Conservation (phyloP, 2,888 invertebrate genomes). For the Lepidocyrtinus sp. region DNA sequence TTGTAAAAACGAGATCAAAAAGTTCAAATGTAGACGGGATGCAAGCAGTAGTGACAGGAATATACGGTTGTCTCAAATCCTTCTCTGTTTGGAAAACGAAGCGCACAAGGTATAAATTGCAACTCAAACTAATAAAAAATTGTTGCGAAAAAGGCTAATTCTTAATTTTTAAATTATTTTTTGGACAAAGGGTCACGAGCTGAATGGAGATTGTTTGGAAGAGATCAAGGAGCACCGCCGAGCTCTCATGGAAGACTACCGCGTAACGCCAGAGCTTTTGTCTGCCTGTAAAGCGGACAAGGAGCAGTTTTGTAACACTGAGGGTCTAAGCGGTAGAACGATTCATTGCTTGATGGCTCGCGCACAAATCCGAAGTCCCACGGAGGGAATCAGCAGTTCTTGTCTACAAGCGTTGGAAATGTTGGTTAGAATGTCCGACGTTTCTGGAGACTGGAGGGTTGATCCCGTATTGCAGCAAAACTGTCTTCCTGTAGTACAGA, state of each 20-base stretch:
- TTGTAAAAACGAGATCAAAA: conserved; percentile 91
- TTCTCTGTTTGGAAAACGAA: conserved; percentile 90
- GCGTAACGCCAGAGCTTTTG: conserved; percentile 93
- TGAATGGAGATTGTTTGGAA: conserved; percentile 84
- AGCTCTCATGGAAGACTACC: conserved; percentile 93
- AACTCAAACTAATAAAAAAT: too few relatives aligned
- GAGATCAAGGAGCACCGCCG: conserved; percentile 94
- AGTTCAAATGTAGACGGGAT: conserved; percentile 74
- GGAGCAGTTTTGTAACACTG: conserved; percentile 79
- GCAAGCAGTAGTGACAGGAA: conserved; percentile 78
- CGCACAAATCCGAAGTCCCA: conserved; percentile 79
- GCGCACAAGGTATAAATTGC: too few relatives aligned
- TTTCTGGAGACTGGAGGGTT: conserved; percentile 95
- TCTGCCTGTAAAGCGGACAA: conserved; percentile 90
- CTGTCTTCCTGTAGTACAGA: conserved; percentile 87
- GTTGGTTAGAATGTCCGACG: conserved; percentile 89
- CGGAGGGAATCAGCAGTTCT: conserved; percentile 79
- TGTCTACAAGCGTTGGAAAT: conserved; percentile 87
- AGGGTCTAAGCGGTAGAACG: conserved; percentile 88
- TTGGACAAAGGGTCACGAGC: conserved; percentile 78
- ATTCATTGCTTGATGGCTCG: conserved; percentile 97
- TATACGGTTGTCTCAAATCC: conserved; percentile 88
- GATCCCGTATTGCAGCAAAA: conserved; percentile 91
- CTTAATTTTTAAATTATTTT: too few relatives aligned
- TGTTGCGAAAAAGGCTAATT: too few relatives aligned